phyloP scores from a whole-genome alignment of 2,888 invertebrate genomes.

The Ectemnius cavifrons region DNA sequence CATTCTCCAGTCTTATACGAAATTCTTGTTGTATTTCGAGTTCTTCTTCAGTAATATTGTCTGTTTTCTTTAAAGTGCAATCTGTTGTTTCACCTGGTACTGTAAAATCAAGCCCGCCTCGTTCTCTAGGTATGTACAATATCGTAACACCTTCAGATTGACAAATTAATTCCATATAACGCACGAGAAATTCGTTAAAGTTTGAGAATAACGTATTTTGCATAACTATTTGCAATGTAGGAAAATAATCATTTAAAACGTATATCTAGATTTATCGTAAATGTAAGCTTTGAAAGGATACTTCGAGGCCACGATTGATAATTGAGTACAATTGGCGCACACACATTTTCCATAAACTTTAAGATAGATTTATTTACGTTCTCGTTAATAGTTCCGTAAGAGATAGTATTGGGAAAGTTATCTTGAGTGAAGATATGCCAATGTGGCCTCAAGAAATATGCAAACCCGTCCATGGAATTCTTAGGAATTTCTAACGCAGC shows the following conservation, averaged over 20 bases:
- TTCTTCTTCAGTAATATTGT: constrained; percentile 2
- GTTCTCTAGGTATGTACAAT: constrained; percentile 80
- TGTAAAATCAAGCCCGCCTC: constrained; percentile 59
- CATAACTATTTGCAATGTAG: constrained; percentile 58
- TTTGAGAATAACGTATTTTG: constrained; percentile 79
- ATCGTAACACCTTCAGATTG: constrained; percentile 80
- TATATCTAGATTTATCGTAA: not conserved
- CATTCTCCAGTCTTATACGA: constrained; percentile 66
- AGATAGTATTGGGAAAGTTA: constrained; percentile 67
- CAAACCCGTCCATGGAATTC: constrained; percentile 81
- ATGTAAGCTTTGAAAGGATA: constrained; percentile 60
- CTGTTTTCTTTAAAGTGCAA: constrained; percentile 11
- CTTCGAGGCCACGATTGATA: constrained; percentile 65
- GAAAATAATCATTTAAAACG: constrained; percentile 6
- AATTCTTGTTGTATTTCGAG: constrained; percentile 44
- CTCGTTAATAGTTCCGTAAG: constrained; percentile 65
- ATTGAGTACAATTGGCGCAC: constrained; percentile 78
- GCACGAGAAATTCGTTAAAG: constrained; percentile 79
- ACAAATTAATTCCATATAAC: constrained; percentile 80
- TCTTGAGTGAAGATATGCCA: constrained; percentile 70
- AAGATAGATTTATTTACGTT: constrained; percentile 58
- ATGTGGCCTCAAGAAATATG: constrained; percentile 83
- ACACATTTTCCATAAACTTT: constrained; percentile 70
- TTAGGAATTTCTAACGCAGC: constrained; percentile 82
- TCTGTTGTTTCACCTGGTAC: too few species aligned